These are phyloP conservation scores for Phymatocera aterrima DNA, from an alignment of 2,888 invertebrate species.

Conservation along the genomic window DNA sequence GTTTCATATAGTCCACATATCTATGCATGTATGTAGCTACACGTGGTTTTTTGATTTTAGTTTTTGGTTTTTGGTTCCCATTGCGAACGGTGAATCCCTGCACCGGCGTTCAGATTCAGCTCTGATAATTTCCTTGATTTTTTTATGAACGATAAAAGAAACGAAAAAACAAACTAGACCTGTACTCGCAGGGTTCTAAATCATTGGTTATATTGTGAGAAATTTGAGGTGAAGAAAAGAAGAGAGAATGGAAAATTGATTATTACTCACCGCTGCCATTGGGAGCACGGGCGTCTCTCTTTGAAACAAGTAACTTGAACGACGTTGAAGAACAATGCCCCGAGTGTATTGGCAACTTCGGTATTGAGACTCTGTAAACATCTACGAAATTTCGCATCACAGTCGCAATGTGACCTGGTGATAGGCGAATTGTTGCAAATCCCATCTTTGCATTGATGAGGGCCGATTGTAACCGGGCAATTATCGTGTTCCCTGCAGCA, in stretches of 20 bases:
- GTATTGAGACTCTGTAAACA: conserved; percentile 83
- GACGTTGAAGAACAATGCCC: conserved; percentile 86
- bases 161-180: no score
- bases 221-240: no score
- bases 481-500: conserved; percentile 87
- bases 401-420: conserved; percentile 85
- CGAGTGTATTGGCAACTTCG: conserved; percentile 83
- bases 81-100: not conserved
- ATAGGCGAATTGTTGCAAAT: conserved; percentile 83
- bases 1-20: no score
- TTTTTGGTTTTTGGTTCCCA: not conserved
- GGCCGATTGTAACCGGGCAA: conserved; percentile 79
- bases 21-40: no score
- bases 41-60: not conserved
- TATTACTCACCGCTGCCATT: conserved; percentile 78
- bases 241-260: not conserved
- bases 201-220: no score
- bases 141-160: no score
- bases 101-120: no score
- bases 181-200: no score
- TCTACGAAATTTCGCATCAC: conserved; percentile 83
- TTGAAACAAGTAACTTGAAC: conserved; percentile 85
- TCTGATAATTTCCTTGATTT: no score
- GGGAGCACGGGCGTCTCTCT: conserved; percentile 80
- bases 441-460: conserved; percentile 80